Percentiles rank a stretch among this genome's conserved stretches.
Conservation (phyloP, 2,797 vertebrate species). For the Acestrorhynchus altus region DNA sequence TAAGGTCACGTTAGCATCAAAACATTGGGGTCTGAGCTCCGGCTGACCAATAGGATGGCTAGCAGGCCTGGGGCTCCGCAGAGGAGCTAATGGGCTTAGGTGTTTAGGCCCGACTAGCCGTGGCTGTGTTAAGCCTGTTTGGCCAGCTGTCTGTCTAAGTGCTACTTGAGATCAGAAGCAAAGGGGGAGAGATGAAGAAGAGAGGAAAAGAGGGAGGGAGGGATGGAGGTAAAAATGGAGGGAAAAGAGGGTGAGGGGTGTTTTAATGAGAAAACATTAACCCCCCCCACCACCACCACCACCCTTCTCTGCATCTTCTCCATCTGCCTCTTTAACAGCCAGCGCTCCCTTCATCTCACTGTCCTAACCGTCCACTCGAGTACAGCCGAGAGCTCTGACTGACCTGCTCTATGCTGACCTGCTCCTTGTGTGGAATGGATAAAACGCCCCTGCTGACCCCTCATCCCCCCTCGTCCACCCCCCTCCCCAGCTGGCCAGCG, state of each 20-base stretch:
- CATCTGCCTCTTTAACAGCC: slow-evolving; percentile 26
- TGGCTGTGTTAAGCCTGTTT: slow-evolving; percentile 79
- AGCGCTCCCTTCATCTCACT: background rate
- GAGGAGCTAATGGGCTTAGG: slow-evolving; percentile 77
- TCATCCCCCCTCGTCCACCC: background rate
- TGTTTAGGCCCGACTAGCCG: slow-evolving; percentile 71
- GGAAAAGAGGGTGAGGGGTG: background rate
- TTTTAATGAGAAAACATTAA: background rate
- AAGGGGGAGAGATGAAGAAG: slow-evolving; percentile 5
- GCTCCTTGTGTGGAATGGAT: background rate
- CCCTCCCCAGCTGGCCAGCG: background rate
- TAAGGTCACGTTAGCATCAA: slow-evolving; percentile 58
- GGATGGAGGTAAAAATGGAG: background rate
- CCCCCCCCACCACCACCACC: background rate
- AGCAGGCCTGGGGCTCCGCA: slow-evolving; percentile 61
- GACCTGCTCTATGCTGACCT: slow-evolving; percentile 9
- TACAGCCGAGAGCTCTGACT: background rate
- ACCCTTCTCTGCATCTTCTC: background rate
- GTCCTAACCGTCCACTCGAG: slow-evolving; percentile 20
- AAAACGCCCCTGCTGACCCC: slow-evolving; percentile 8
- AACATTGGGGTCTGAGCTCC: slow-evolving; percentile 55
- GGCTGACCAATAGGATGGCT: slow-evolving; percentile 64
- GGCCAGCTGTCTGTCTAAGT: slow-evolving; percentile 79
- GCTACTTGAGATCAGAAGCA: slow-evolving; percentile 55
- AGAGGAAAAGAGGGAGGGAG: background rate